These are phyloP conservation scores for Mormyrus hasselquistii DNA, from an alignment of 2,797 vertebrate species.

Conservation along the genomic window DNA sequence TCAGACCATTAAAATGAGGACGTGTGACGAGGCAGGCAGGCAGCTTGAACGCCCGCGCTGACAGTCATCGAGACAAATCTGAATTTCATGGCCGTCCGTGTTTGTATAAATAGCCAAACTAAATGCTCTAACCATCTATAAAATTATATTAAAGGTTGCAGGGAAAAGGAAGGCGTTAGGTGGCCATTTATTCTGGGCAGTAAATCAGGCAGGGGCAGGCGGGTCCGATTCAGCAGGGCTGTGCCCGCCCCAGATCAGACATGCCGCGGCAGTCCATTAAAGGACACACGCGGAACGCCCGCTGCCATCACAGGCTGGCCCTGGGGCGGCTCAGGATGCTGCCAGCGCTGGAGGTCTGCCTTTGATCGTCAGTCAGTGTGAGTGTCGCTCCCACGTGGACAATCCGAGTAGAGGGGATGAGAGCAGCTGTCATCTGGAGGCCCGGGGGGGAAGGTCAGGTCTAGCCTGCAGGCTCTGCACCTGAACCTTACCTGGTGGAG, in stretches of 20 bases:
- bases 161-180: constrained; percentile 5
- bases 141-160: constrained; percentile 69
- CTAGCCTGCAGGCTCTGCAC: neutral
- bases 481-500: constrained; percentile 50
- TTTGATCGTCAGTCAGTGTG: neutral
- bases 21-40: constrained; percentile 55
- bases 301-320: neutral
- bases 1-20: constrained; percentile 67
- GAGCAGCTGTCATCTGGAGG: neutral
- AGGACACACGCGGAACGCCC: neutral
- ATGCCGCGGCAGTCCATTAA: neutral
- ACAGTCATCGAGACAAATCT: constrained; percentile 74
- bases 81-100: constrained; percentile 74
- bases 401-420: neutral
- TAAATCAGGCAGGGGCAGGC: constrained; percentile 3
- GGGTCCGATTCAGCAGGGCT: neutral
- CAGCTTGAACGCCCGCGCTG: constrained; percentile 44
- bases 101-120: constrained; percentile 77
- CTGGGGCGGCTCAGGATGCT: neutral
- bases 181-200: neutral
- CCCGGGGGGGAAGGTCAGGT: neutral
- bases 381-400: neutral
- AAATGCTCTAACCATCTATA: constrained; percentile 70
- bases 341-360: neutral
- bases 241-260: neutral